A percentile compares a stretch with the other conserved stretches of the same genome.
Conservation (phyloP, 2,888 invertebrate genomes). For the Acleris cristana region DNA sequence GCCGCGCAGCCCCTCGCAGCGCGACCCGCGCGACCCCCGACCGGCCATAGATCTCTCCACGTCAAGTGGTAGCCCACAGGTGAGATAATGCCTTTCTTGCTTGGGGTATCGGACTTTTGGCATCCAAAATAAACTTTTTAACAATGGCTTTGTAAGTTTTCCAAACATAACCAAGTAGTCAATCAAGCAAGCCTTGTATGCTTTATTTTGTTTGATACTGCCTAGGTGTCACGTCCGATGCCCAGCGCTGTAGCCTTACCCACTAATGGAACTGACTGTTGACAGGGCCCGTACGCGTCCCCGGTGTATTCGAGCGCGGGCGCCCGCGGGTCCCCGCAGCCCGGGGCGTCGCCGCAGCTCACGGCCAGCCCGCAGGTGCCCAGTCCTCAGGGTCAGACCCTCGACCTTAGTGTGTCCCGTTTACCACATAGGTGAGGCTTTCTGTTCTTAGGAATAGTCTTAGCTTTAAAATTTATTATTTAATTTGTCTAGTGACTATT, state of each 20-base stretch:
- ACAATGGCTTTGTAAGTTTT: too few relatives aligned
- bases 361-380: conserved; percentile 95
- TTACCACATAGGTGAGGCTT: conserved; percentile 91
- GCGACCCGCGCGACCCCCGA: conserved; percentile 90
- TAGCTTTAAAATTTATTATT: not conserved
- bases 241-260: conserved; percentile 22
- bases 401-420: conserved; percentile 94
- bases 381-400: conserved; percentile 95
- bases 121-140: not conserved
- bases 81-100: conserved; percentile 60
- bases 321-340: conserved; percentile 91
- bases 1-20: conserved; percentile 89
- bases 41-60: conserved; percentile 94
- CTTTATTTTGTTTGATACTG: too few relatives aligned
- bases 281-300: conserved; percentile 88
- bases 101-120: conserved; percentile 10
- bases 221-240: too few relatives aligned
- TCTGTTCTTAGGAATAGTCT: conserved; percentile 39
- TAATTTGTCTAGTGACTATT: too few relatives aligned
- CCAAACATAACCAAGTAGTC: too few relatives aligned
- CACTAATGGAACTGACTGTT: conserved; percentile 64
- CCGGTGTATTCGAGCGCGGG: conserved; percentile 91
- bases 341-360: conserved; percentile 91
- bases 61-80: conserved; percentile 95
- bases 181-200: too few relatives aligned